These are phyloP conservation scores for Etheostoma spectabile DNA, from an alignment of 2,113 vertebrate species.

Conservation along the genomic window DNA sequence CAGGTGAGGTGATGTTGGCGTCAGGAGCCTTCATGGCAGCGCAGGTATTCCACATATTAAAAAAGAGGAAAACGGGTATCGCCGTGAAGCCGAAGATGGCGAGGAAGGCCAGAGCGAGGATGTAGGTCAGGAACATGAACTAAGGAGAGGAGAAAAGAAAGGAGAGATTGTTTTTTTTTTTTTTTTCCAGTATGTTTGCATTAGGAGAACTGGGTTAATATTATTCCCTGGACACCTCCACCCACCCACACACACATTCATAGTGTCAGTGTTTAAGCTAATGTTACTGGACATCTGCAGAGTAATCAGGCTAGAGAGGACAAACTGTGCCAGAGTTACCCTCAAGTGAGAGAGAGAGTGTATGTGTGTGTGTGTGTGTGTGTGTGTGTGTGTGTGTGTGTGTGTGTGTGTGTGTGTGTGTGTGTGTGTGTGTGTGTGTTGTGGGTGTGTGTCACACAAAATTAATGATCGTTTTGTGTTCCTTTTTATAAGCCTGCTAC, in stretches of 20 bases:
- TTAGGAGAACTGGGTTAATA: not conserved
- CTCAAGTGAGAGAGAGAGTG: conserved; percentile 39
- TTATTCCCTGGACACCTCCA: conserved; percentile 8
- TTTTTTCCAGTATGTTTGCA: not conserved
- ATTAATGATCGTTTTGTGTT: not conserved
- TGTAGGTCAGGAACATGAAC: conserved; percentile 98
- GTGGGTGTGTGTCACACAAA: not conserved
- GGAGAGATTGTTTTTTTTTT: not conserved
- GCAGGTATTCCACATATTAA: conserved; percentile 97
- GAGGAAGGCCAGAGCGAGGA: conserved; percentile 94
- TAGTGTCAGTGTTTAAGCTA: conserved; percentile 23
- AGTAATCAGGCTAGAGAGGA: conserved; percentile 70
- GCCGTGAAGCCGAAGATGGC: conserved; percentile 97
- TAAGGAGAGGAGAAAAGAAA: conserved; percentile 61
- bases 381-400: conserved; percentile 1
- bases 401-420: not conserved
- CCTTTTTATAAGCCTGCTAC: not conserved
- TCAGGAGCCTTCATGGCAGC: conserved; percentile 92
- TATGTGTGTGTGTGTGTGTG: not conserved
- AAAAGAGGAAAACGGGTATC: conserved; percentile 97
- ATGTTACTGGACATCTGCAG: conserved; percentile 73
- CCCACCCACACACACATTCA: not conserved
- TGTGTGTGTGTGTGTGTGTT: conserved; percentile 1
- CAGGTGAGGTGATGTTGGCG: conserved; percentile 90
- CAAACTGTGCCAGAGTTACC: conserved; percentile 67